Percentiles rank a stretch among this genome's conserved stretches.
Conservation (phyloP, 2,113 vertebrate genomes). For the Siphamia tubifer region DNA sequence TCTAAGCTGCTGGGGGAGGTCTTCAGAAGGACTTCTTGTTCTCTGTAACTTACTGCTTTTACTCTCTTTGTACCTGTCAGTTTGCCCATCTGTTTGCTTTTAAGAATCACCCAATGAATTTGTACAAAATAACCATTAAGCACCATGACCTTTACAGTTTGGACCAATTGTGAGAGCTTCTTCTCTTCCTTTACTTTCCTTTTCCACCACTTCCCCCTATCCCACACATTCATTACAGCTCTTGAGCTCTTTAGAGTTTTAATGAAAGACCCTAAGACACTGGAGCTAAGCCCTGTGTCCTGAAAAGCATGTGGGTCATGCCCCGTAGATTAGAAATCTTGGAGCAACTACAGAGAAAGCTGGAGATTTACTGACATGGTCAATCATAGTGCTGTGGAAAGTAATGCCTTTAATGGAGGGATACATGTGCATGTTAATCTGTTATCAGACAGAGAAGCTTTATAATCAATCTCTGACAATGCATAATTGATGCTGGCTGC, state of each 20-base stretch:
- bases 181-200: neutral
- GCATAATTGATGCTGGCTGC: slow-evolving; percentile 45
- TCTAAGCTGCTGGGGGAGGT: neutral
- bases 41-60: neutral
- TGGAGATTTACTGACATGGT: slow-evolving; percentile 36
- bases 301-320: slow-evolving; percentile 47
- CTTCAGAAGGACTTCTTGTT: neutral
- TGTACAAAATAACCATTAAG: neutral
- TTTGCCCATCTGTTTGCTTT: neutral
- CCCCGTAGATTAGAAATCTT: slow-evolving; percentile 59
- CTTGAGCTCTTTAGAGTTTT: slow-evolving; percentile 23
- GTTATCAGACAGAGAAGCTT: slow-evolving; percentile 43
- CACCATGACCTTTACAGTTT: neutral
- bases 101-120: neutral
- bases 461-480: slow-evolving; percentile 34
- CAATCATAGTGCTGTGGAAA: neutral
- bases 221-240: neutral
- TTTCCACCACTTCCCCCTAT: neutral
- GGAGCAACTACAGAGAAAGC: slow-evolving; percentile 41
- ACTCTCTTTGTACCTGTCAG: too few relatives aligned
- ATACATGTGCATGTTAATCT: slow-evolving; percentile 34
- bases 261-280: slow-evolving; percentile 41
- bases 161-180: neutral
- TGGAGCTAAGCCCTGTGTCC: slow-evolving; percentile 40
- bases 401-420: slow-evolving; percentile 26